Percentiles rank a stretch among this genome's conserved stretches.
phyloP scores from a whole-genome alignment of 2,113 vertebrate genomes.

The Odontesthes bonariensis region DNA sequence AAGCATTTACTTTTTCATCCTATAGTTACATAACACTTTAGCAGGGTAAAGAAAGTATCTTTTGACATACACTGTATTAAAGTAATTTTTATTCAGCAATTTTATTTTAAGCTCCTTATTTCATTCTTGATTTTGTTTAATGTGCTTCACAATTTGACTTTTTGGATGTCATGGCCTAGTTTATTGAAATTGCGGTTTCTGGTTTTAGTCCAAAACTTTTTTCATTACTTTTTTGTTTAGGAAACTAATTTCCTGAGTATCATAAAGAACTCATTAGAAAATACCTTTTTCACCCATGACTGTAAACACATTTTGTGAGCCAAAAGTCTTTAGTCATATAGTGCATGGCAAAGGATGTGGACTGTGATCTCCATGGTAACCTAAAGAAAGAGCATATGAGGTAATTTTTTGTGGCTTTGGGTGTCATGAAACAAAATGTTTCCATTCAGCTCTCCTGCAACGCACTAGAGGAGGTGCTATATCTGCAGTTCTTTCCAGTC shows the following conservation, averaged over 20 bases:
- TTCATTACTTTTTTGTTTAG: not conserved
- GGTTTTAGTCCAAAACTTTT: not conserved
- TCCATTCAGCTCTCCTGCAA: slow-evolving; percentile 40
- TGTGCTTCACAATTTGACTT: not conserved
- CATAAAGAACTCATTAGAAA: not conserved
- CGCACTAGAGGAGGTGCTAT: slow-evolving; percentile 32
- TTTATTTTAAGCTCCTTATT: not conserved
- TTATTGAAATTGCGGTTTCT: slow-evolving; percentile 29
- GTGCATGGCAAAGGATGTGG: slow-evolving; percentile 4
- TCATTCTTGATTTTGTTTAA: slow-evolving; percentile 13
- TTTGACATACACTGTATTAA: slow-evolving; percentile 37
- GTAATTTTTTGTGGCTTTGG: slow-evolving; percentile 44
- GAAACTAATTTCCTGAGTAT: not conserved
- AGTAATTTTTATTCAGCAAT: slow-evolving; percentile 14
- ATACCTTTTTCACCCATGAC: slow-evolving; percentile 6
- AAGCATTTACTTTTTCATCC: not conserved
- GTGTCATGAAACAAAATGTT: slow-evolving; percentile 50
- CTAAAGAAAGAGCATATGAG: slow-evolving; percentile 28
- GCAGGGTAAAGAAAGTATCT: slow-evolving; percentile 1
- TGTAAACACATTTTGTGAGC: slow-evolving; percentile 27
- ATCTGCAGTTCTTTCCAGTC: slow-evolving; percentile 63
- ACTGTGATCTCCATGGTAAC: slow-evolving; percentile 17
- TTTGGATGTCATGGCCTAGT: slow-evolving; percentile 17
- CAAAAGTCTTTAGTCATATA: slow-evolving; percentile 6
- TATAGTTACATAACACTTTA: slow-evolving; percentile 20